phyloP scores from a whole-genome alignment of 2,888 invertebrate genomes.

The Lithophane leautieri region DNA sequence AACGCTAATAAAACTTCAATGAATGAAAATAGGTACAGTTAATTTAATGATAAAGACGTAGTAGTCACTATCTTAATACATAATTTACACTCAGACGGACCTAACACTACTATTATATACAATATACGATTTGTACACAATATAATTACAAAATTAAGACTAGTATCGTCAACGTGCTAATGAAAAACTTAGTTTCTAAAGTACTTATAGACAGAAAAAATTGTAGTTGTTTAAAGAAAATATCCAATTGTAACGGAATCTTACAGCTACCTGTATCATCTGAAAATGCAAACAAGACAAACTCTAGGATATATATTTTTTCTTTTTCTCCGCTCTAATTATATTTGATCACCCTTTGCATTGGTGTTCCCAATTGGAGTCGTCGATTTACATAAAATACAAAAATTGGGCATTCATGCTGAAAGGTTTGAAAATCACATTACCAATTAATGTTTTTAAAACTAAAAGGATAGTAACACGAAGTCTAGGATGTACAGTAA shows the following conservation, averaged over 20 bases:
- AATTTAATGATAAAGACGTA: conserved; percentile 85
- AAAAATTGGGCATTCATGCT: conserved; percentile 3
- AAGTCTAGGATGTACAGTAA: background rate
- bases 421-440: conserved; percentile 23
- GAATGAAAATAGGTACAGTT: conserved; percentile 87
- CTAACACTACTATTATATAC: conserved; percentile 70
- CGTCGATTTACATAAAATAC: background rate
- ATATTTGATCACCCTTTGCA: background rate
- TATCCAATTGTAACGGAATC: conserved; percentile 19
- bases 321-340: background rate
- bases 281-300: background rate
- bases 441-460: conserved; percentile 45
- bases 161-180: conserved; percentile 66
- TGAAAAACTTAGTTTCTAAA: conserved; percentile 32
- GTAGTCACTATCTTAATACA: conserved; percentile 74
- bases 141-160: conserved; percentile 69
- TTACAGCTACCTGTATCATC: background rate
- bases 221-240: background rate
- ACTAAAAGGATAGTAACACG: background rate
- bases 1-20: conserved; percentile 72
- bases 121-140: conserved; percentile 76
- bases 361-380: background rate
- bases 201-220: conserved; percentile 33
- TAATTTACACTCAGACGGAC: conserved; percentile 81
- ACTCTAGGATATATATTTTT: background rate